Base-by-base conservation (phyloP, 1,140 invertebrate species). In the Macrocentrus cingulum region DNA sequence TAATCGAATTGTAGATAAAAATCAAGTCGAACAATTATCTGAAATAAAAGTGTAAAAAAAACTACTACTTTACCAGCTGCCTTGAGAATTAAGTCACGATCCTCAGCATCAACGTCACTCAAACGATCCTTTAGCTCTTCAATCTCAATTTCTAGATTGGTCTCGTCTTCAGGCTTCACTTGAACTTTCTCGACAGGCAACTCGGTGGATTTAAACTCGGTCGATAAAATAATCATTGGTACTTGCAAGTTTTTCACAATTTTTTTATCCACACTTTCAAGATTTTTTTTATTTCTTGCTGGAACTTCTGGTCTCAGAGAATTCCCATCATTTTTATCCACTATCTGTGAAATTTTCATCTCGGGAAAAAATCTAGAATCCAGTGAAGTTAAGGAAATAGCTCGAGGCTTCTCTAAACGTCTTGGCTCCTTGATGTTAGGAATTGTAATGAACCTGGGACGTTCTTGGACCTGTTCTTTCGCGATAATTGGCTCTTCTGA, bases 361-460 rank as follows among this genome's bases (percentile, higher is more conserved):
- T 78, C 69, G 2, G 60, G 65, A 5, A 67, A 25, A 29, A 49
- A 61, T 54, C 59, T 69, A 0, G 53, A 22, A n/a, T 66, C 69
- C 13, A 70, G 68, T 7, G 55, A 23, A 22, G n/a, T 58, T 44
- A 61, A 29, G 63, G 50, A 13, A 42, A 16, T 29, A 39, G 2
- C 37, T n/a, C 29, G 11, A 7, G 18, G n/a, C 22, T 58, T 58
- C 2, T 58, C 48, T 22, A 23, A n/a, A 66, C 69, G 51, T 41
- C 71, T 75, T 0, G 69, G 65, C 4, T 77, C 72, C 45, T 61
- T 75, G 44, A 79, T 80, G 48, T 80, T 80, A 3, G 78, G 78
- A 22, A 80, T 72, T 1, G 74, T 78, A 16, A 80, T 79, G 54
- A 79, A 79, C 11, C 68, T 70, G 1, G 63, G 59, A 13, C 56